phyloP scores from a whole-genome alignment of 2,888 invertebrate species.

The Leptinotarsa juncta region DNA sequence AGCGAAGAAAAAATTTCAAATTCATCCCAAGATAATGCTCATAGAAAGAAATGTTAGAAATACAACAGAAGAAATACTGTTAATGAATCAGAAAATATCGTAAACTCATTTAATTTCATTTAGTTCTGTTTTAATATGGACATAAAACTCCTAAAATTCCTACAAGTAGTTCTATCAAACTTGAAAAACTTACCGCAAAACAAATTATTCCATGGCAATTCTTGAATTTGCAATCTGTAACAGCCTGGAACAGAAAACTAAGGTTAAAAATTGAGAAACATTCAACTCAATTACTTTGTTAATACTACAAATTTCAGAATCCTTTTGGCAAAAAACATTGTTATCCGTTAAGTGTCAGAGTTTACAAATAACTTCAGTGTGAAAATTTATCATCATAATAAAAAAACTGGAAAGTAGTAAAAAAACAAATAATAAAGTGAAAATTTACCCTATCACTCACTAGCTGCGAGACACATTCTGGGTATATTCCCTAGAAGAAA shows the following conservation, averaged over 20 bases:
- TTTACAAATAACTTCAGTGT: constrained; percentile 41
- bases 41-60: too few relatives aligned
- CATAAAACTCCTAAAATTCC: too few relatives aligned
- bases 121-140: too few relatives aligned
- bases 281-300: background rate
- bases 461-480: too few relatives aligned
- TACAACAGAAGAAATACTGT: too few relatives aligned
- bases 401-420: background rate
- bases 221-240: background rate
- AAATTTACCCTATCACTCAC: background rate
- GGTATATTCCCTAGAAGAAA: too few relatives aligned
- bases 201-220: background rate
- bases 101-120: too few relatives aligned
- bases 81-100: too few relatives aligned
- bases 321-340: constrained; percentile 53
- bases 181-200: background rate
- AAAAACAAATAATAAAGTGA: background rate
- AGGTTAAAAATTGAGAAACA: background rate
- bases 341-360: constrained; percentile 44
- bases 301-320: constrained; percentile 43
- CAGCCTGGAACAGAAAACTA: background rate
- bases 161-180: background rate
- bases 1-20: too few relatives aligned
- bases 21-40: too few relatives aligned
- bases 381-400: constrained; percentile 33